Evolutionary conservation across 2,113 vertebrate genomes (phyloP).

Genomic region (Caracal caracal): DNA sequence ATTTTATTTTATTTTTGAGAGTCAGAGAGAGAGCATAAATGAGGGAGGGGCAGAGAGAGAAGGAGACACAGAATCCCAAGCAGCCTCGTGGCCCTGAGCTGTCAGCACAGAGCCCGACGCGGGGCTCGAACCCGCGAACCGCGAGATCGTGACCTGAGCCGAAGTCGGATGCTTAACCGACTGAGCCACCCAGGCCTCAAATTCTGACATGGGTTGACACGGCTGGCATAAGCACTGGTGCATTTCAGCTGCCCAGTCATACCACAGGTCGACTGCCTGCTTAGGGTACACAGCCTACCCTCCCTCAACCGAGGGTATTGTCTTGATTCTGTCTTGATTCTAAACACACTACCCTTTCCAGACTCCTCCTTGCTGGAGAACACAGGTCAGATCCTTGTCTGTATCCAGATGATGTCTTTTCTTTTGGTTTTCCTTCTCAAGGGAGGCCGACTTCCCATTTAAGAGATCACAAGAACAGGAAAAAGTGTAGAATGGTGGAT

Average conservation of each 20-base stretch:
- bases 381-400: neutral
- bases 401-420: neutral
- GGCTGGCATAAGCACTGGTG: neutral
- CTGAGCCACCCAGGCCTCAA: neutral
- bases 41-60: too few relatives aligned
- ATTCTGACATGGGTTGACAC: neutral
- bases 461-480: neutral
- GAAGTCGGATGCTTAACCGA: too few relatives aligned
- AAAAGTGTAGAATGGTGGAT: neutral
- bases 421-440: neutral
- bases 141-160: too few relatives aligned
- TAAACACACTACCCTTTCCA: neutral
- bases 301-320: neutral
- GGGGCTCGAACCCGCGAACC: too few relatives aligned
- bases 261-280: neutral
- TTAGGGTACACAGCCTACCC: too few relatives aligned
- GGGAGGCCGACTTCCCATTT: neutral
- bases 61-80: too few relatives aligned
- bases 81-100: too few relatives aligned
- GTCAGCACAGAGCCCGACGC: too few relatives aligned
- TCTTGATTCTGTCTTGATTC: neutral
- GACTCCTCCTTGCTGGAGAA: neutral
- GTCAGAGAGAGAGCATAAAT: too few relatives aligned
- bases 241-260: neutral
- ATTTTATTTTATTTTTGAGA: too few relatives aligned